Evolutionary conservation across 1,140 invertebrate species (phyloP), one percentile per base, ranked within the genome.

Genomic region (Bombus confusus): DNA sequence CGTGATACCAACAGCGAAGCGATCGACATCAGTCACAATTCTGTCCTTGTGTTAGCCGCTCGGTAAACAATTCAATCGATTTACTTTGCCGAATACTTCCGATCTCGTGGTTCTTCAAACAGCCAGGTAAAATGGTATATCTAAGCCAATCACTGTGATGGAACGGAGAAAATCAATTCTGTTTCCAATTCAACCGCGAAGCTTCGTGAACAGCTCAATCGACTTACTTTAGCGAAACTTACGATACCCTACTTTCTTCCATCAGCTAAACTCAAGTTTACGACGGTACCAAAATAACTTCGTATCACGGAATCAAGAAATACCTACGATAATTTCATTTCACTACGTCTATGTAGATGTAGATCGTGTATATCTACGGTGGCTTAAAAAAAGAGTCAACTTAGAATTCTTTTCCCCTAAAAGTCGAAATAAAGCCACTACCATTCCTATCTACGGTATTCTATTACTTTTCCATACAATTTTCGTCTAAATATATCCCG

Each of bases 21-120:
- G 64, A 84, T 88, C 86, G 76, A 80, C 87, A 88, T n/a, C 39
- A 10, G n/a, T 8, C n/a, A 43, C 15, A 59, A 39, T 43, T 3
- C 64, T 8, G 13, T 43, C 18, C 28, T n/a, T 39, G 25, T 37
- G 57, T 62, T 71, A 31, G 34, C 37, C 25, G 37, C 41, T 47
- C 28, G 15, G 10, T 28, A 41, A 85, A 68, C 31, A 79, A 31
- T 37, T 31, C 52, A 34, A 57, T 81, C 47, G 28, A 39, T 52
- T 37, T 57, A 25, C 31, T 73, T 34, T 37, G 1, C 31, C n/a
- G 41, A 47, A 74, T 52, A 34, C 39, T 47, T 47, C 39, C 28
- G 39, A 47, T 41, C 72, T 31, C 28, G 2, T 12, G 28, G 39
- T 72, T 72, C 69, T 9, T 41, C 28, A 72, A 72, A 72, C 34